These are phyloP conservation scores for Danio tinwini DNA, from an alignment of 2,797 vertebrate genomes.

Conservation along the genomic window DNA sequence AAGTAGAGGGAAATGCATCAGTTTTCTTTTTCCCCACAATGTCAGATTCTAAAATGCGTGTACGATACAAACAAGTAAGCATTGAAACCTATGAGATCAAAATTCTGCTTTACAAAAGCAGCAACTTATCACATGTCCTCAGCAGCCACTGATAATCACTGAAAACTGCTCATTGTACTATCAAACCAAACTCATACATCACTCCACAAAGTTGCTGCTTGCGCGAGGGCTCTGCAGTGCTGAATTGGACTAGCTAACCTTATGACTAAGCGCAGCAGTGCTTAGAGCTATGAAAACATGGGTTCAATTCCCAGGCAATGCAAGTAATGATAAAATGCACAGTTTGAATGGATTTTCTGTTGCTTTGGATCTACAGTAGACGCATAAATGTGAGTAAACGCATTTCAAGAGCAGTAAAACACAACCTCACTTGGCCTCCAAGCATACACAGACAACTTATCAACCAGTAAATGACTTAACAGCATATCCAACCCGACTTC, in stretches of 20 bases:
- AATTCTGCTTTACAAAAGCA: constrained; percentile 16
- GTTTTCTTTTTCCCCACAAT: not conserved
- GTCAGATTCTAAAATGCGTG: not conserved
- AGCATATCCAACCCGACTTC: constrained; percentile 7
- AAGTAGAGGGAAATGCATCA: not conserved
- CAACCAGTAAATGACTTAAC: constrained; percentile 21
- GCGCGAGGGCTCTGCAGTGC: constrained; percentile 19
- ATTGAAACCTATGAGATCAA: not conserved
- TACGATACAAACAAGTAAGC: not conserved
- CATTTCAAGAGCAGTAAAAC: not conserved
- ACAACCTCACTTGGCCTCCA: not conserved
- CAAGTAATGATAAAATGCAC: not conserved
- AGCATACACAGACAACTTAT: constrained; percentile 2
- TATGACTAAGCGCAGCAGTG: constrained; percentile 50
- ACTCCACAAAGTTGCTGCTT: not conserved
- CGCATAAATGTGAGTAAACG: not conserved
- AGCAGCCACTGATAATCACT: not conserved
- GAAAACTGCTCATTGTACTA: not conserved
- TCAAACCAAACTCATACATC: constrained; percentile 12
- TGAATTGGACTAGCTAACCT: constrained; percentile 31
- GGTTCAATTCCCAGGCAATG: not conserved
- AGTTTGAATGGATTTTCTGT: not conserved
- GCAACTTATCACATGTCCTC: constrained; percentile 5
- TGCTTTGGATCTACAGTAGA: not conserved
- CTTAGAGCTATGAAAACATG: not conserved